Evolutionary conservation across 2,888 invertebrate genomes (phyloP), one percentile per base, ranked within the genome.

Genomic region (Acleris sparsana): DNA sequence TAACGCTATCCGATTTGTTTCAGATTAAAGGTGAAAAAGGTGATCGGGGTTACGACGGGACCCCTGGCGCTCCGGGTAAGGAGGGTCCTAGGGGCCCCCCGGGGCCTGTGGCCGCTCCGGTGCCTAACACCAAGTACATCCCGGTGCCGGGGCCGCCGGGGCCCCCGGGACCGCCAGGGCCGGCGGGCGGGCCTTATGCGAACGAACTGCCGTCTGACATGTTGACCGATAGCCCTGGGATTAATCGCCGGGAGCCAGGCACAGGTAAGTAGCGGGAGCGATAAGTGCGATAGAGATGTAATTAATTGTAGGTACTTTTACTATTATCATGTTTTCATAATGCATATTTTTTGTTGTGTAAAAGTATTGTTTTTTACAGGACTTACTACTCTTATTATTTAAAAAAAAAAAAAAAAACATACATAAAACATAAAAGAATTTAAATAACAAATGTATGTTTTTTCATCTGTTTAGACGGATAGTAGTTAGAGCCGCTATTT

Each of bases 111-210:
- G 94, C 94, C n/a, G 69, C 80, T 11, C 82, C 88, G 2, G 87
- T 93, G 71, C 91, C 93, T 44, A 89, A 87, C 64, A 89, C 93
- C 62, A 93, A 95, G 75, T 96, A 95, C 83, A 92, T 96, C 71
- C 95, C 96, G 9, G 95, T 96, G 51, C 95, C 96, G 0, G 97
- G 97, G 1, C 94, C 95, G 0, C 95, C 95, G 1, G 96, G 95
- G 5, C 94, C 95, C 0, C 96, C 96, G 0, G 96, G 96, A 1
- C 93, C 95, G 0, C 95, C 95, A 0, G 85, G 83, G 2, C 72
- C 74, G 76, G 11, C 82, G 77, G 43, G 73, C 82, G 80, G 73
- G 3, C 74, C 77, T 53, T 81, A 75, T 61, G 75, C 80, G 16
- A 86, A 86, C 71, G 86, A 88, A 75, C 75, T 84, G 71, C 80